These are phyloP conservation scores for Eurypyga helias DNA, from an alignment of 2,113 vertebrate genomes.

Conservation along the genomic window DNA sequence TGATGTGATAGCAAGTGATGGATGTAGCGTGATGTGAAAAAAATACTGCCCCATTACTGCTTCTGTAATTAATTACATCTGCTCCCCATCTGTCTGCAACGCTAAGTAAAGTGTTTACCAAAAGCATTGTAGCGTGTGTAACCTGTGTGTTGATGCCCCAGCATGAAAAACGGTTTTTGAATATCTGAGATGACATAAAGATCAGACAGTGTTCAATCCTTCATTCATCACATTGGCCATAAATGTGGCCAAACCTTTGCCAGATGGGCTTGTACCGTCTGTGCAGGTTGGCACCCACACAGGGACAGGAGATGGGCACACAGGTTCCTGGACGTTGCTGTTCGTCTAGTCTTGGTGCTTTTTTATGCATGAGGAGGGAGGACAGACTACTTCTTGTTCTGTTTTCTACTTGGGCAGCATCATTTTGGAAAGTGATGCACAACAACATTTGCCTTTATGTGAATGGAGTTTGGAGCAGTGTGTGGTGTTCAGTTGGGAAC, in stretches of 20 bases:
- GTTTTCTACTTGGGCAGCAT: not conserved
- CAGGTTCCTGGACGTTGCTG: not conserved
- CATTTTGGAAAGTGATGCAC: not conserved
- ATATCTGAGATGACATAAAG: not conserved
- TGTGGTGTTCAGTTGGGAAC: not conserved
- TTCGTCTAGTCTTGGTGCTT: not conserved
- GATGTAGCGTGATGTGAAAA: not conserved
- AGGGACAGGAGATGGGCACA: rapidly evolving
- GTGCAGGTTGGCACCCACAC: not conserved
- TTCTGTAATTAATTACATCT: not conserved
- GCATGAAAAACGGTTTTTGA: not conserved
- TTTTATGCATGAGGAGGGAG: not conserved
- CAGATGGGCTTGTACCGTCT: not conserved
- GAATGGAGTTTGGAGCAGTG: not conserved
- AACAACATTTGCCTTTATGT: not conserved
- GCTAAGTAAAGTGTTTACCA: not conserved
- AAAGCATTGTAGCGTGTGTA: not conserved
- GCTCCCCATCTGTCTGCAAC: not conserved
- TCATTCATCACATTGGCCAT: not conserved
- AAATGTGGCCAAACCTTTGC: not conserved
- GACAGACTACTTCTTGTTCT: too few species aligned
- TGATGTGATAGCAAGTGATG: not conserved
- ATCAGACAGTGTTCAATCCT: not conserved
- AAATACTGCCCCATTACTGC: not conserved
- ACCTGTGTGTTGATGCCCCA: not conserved